Percentiles rank a stretch among this genome's conserved stretches.
These are phyloP conservation scores for Ephialtes manifestator DNA, from an alignment of 2,888 invertebrate genomes.

Conservation along the genomic window DNA sequence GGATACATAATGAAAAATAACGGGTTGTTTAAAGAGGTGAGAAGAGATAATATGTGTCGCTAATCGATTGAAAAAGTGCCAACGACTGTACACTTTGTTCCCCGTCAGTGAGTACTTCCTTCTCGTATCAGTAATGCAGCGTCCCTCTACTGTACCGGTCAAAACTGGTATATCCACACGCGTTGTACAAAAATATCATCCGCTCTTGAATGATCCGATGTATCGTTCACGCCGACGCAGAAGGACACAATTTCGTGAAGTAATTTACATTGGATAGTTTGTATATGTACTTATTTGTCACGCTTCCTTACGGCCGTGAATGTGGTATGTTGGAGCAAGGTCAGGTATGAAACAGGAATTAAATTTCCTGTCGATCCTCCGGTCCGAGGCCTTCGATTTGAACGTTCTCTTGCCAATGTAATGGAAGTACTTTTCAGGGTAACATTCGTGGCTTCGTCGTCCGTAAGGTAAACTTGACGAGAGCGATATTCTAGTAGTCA, in stretches of 20 bases:
- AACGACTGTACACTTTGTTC: background rate
- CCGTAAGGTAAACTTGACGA: background rate
- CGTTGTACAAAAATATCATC: constrained; percentile 45
- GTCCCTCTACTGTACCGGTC: constrained; percentile 39
- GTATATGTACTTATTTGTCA: background rate
- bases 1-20: background rate
- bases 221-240: constrained; percentile 8
- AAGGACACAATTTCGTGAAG: constrained; percentile 47
- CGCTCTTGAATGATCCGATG: too few species aligned
- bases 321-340: constrained; percentile 33
- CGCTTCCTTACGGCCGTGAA: constrained; percentile 50
- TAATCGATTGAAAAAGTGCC: background rate
- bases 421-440: constrained; percentile 51
- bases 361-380: constrained; percentile 70
- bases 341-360: constrained; percentile 63
- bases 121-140: constrained; percentile 17
- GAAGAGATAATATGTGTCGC: background rate
- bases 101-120: background rate
- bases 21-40: background rate
- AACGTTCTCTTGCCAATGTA: constrained; percentile 66
- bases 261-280: constrained; percentile 48
- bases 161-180: constrained; percentile 50
- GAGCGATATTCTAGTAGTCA: background rate
- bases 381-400: constrained; percentile 63
- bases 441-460: constrained; percentile 44